Evolutionary conservation across 2,888 invertebrate species (phyloP).

Genomic region (Hirtodrosophila histrioides): DNA sequence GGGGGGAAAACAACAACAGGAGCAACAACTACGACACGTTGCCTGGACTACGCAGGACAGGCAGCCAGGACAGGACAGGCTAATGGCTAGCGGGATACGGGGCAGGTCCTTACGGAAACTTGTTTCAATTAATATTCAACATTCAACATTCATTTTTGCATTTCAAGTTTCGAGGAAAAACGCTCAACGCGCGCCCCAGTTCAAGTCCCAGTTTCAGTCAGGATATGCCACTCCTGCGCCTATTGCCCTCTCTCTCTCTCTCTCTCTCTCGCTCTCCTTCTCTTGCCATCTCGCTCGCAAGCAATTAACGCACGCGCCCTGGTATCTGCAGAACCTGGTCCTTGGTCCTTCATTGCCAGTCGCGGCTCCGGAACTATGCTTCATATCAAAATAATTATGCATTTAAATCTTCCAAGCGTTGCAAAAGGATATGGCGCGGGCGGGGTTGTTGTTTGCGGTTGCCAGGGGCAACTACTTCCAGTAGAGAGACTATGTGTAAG

Average conservation of each 20-base stretch:
- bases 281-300: conserved; percentile 37
- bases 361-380: conserved; percentile 76
- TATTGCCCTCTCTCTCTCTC: background rate
- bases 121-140: conserved; percentile 74
- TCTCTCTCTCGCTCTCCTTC: background rate
- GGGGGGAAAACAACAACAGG: conserved; percentile 22
- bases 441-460: conserved; percentile 56
- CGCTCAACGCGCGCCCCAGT: conserved; percentile 32
- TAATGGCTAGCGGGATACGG: conserved; percentile 5
- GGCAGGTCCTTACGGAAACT: conserved; percentile 65
- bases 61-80: background rate
- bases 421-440: conserved; percentile 57
- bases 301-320: conserved; percentile 72
- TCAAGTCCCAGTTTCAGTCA: conserved; percentile 28
- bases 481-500: background rate
- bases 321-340: conserved; percentile 8
- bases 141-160: conserved; percentile 64
- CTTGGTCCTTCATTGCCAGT: conserved; percentile 6
- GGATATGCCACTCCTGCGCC: conserved; percentile 51
- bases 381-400: conserved; percentile 79
- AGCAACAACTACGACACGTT: conserved; percentile 34
- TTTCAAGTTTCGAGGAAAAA: conserved; percentile 74
- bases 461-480: conserved; percentile 54
- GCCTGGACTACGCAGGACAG: conserved; percentile 28
- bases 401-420: conserved; percentile 77